Percentiles rank a stretch among this genome's conserved stretches.
Conservation (phyloP, 2,113 vertebrate species). For the Corythornis madagascariensis region DNA sequence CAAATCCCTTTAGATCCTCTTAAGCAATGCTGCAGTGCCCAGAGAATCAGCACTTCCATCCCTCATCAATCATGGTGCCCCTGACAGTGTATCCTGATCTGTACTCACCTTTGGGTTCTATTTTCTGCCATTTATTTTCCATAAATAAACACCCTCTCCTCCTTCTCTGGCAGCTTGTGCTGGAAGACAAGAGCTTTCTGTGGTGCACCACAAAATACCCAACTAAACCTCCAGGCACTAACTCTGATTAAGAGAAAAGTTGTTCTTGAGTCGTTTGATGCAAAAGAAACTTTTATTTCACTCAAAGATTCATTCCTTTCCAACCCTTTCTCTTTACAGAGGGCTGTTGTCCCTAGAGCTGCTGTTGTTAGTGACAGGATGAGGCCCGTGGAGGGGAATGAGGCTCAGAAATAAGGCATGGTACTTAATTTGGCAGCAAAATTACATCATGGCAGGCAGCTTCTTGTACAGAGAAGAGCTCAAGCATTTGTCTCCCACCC, state of each 20-base stretch:
- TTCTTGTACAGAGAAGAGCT: background rate
- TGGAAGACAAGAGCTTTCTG: background rate
- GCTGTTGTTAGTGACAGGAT: background rate
- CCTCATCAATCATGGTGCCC: background rate
- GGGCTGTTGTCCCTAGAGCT: background rate
- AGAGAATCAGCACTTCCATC: background rate
- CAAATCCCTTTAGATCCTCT: background rate
- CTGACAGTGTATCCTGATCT: too few species aligned
- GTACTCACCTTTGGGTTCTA: background rate
- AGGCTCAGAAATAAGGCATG: background rate
- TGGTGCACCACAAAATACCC: background rate
- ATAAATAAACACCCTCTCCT: background rate
- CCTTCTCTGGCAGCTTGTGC: background rate
- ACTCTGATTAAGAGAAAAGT: background rate
- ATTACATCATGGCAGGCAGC: background rate
- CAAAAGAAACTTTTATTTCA: background rate
- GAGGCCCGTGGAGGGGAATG: background rate
- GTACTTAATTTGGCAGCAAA: background rate
- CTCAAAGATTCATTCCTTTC: background rate
- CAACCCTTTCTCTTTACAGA: background rate
- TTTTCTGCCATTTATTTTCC: background rate
- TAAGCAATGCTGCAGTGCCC: background rate
- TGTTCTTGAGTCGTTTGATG: background rate
- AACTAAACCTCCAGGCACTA: background rate
- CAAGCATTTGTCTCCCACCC: background rate